These are phyloP conservation scores for Eupithecia pulchellata DNA, from an alignment of 2,888 invertebrate species.

Conservation along the genomic window DNA sequence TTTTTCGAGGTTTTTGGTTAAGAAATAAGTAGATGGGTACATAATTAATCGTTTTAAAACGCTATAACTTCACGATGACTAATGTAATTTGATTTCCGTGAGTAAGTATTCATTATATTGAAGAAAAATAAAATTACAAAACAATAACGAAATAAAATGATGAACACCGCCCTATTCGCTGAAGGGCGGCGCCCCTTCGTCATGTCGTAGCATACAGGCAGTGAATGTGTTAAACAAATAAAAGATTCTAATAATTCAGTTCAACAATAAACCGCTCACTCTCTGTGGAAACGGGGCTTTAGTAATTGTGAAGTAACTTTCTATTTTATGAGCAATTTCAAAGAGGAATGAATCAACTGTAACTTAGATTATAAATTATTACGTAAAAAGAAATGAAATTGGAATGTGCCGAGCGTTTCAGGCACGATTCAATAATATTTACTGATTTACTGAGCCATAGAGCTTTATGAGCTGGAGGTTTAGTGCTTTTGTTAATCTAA, in stretches of 20 bases:
- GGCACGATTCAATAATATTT: conserved; percentile 9
- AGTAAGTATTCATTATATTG: too few species aligned
- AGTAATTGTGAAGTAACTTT: conserved; percentile 25
- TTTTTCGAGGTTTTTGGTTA: neutral
- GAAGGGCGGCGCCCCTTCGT: too few species aligned
- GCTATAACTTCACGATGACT: neutral
- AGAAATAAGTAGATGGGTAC: neutral
- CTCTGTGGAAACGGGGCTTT: conserved; percentile 13
- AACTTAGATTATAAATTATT: conserved; percentile 23
- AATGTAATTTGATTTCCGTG: neutral
- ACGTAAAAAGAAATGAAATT: conserved; percentile 15
- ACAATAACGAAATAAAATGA: too few species aligned
- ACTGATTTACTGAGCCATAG: neutral
- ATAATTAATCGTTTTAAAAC: too few species aligned
- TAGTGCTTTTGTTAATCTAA: neutral
- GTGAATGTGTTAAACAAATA: neutral
- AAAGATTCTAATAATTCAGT: neutral
- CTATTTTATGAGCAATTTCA: conserved; percentile 24
- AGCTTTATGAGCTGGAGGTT: neutral
- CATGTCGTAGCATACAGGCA: too few species aligned
- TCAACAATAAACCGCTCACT: conserved; percentile 1
- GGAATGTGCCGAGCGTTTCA: conserved; percentile 12
- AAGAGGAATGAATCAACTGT: conserved; percentile 25
- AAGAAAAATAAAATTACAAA: too few species aligned
- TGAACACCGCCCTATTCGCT: too few species aligned